Evolutionary conservation across 2,797 vertebrate species (phyloP).

Genomic region (Sciurus vulgaris): DNA sequence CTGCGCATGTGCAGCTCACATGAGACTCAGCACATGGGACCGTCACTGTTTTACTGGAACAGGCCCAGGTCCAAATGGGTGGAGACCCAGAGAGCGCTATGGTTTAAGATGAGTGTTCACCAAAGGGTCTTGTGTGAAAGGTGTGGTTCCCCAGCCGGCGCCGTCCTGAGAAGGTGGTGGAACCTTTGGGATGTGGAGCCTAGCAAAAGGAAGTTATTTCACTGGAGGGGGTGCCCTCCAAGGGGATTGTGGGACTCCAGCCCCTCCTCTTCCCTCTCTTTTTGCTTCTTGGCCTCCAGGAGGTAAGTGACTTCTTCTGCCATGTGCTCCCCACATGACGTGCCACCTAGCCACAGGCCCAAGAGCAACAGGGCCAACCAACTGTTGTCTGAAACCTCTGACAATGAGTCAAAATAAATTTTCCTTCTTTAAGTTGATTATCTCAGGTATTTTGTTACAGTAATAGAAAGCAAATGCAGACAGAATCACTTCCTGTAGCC

Average conservation of each 20-base stretch:
- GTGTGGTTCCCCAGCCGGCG: not conserved
- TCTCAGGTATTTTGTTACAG: not conserved
- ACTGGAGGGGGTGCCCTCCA: not conserved
- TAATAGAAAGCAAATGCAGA: not conserved
- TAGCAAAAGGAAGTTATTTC: not conserved
- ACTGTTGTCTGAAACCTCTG: not conserved
- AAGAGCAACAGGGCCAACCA: not conserved
- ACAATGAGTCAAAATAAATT: not conserved
- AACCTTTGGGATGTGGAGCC: not conserved
- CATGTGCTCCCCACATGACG: not conserved
- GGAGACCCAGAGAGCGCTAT: not conserved
- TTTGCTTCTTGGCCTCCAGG: not conserved
- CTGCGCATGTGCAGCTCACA: rapidly evolving
- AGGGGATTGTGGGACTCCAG: not conserved
- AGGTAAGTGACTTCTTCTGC: not conserved
- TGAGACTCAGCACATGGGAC: not conserved
- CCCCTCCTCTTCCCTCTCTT: not conserved
- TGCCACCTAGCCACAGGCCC: not conserved
- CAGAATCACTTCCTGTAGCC: not conserved
- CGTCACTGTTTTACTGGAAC: not conserved
- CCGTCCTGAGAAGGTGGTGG: not conserved
- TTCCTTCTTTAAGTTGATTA: not conserved
- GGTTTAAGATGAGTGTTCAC: not conserved
- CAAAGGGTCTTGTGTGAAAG: not conserved
- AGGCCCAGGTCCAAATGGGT: not conserved